Percentiles rank a stretch among this genome's conserved stretches.
These are phyloP conservation scores for Mionectes macconnelli DNA, from an alignment of 2,113 vertebrate genomes.

Conservation along the genomic window DNA sequence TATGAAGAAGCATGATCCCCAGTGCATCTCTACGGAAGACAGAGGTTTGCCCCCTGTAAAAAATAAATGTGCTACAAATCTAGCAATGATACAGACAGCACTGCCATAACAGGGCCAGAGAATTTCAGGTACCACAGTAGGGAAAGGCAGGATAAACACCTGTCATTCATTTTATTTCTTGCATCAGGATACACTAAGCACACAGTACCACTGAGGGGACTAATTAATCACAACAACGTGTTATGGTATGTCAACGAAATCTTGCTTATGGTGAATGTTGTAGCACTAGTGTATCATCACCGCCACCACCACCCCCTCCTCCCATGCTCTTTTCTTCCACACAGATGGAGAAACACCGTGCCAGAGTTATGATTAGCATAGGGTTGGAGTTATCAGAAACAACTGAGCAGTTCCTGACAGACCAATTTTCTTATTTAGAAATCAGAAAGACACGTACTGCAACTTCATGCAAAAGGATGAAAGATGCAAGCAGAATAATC, in stretches of 20 bases:
- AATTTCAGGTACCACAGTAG: background rate
- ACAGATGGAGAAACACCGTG: background rate
- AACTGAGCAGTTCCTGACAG: conserved; percentile 39
- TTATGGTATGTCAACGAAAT: background rate
- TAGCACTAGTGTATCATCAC: background rate
- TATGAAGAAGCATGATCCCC: background rate
- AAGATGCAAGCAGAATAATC: background rate
- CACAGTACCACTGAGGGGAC: background rate
- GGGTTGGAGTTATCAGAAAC: conserved; percentile 45
- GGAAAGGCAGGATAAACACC: background rate
- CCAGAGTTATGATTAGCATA: conserved; percentile 37
- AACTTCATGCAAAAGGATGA: background rate
- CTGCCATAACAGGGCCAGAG: background rate
- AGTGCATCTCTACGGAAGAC: background rate
- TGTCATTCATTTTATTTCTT: background rate
- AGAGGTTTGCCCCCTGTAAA: background rate
- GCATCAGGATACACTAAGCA: background rate
- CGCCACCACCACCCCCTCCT: background rate
- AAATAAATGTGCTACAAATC: background rate
- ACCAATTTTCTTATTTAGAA: background rate
- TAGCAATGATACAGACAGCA: background rate
- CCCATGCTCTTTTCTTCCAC: background rate
- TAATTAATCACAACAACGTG: background rate
- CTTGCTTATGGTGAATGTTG: background rate
- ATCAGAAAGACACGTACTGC: background rate